Conservation (phyloP, 1,140 invertebrate species). For the Linepithema humile region DNA sequence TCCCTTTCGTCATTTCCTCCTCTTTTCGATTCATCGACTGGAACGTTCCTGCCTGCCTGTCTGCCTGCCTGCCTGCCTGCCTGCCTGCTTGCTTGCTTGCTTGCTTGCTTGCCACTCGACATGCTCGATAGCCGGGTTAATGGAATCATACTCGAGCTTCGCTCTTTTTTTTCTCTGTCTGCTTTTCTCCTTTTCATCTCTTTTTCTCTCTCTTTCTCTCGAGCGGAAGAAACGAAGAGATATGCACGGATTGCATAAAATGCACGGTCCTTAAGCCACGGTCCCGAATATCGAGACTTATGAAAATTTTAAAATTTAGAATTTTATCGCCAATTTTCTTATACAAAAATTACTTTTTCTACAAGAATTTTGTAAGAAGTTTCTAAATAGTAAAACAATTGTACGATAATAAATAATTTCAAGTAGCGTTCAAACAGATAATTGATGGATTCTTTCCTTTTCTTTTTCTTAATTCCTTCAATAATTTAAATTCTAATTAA, state of each 20-base stretch:
- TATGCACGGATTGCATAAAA: background rate
- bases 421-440: too few species aligned
- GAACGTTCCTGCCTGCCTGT: conserved; percentile 39
- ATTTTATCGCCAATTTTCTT: too few species aligned
- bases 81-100: conserved; percentile 4
- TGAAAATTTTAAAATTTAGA: background rate
- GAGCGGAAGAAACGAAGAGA: conserved; percentile 23
- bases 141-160: conserved; percentile 57
- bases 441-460: too few species aligned
- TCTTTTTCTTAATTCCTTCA: background rate
- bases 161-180: conserved; percentile 4
- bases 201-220: conserved; percentile 5
- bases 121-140: conserved; percentile 54
- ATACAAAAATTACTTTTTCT: too few species aligned
- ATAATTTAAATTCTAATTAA: background rate
- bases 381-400: too few species aligned
- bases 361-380: too few species aligned
- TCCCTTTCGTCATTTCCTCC: conserved; percentile 48
- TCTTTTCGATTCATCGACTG: conserved; percentile 56
- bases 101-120: conserved; percentile 27
- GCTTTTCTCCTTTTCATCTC: background rate
- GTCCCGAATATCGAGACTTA: background rate
- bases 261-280: background rate
- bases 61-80: conserved; percentile 19
- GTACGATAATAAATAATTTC: too few species aligned